Percentiles rank a stretch among this genome's conserved stretches.
These are phyloP conservation scores for Enteromius thamalakanensis DNA, from an alignment of 2,797 vertebrate species.

Conservation along the genomic window DNA sequence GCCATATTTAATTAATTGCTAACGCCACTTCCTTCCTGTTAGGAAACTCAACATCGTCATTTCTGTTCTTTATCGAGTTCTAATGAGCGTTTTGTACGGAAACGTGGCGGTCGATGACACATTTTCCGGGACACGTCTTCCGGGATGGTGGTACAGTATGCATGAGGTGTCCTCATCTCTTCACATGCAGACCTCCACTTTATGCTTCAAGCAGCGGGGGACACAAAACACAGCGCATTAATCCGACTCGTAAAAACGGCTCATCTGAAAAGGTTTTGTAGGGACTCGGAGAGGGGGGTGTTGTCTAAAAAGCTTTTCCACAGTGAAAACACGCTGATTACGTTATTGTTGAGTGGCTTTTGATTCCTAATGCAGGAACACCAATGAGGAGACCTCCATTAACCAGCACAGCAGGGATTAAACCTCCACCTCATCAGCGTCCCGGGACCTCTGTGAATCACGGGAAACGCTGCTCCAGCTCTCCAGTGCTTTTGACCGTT, in stretches of 20 bases:
- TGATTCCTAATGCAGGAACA: constrained; percentile 81
- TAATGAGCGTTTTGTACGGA: not conserved
- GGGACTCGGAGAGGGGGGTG: constrained; percentile 74
- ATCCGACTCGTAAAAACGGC: constrained; percentile 79
- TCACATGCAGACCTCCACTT: constrained; percentile 68
- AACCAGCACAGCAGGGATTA: constrained; percentile 81
- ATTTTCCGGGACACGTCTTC: not conserved
- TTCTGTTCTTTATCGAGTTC: not conserved
- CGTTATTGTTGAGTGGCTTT: constrained; percentile 89
- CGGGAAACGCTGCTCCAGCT: constrained; percentile 75
- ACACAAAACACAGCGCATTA: constrained; percentile 74
- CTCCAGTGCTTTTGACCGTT: constrained; percentile 79
- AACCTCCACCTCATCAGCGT: constrained; percentile 82
- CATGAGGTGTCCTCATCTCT: constrained; percentile 69
- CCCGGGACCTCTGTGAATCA: constrained; percentile 73
- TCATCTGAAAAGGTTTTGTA: constrained; percentile 79
- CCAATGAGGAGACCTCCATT: constrained; percentile 78
- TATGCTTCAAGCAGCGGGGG: constrained; percentile 68
- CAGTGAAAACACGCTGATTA: constrained; percentile 88
- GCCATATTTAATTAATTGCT: constrained; percentile 7
- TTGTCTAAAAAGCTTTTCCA: constrained; percentile 84
- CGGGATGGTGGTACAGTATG: constrained; percentile 3
- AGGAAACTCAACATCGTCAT: not conserved
- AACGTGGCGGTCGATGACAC: not conserved
- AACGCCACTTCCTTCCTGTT: not conserved